These are phyloP conservation scores for Sycophaga agraensis DNA, from an alignment of 1,140 invertebrate species.

Conservation along the genomic window DNA sequence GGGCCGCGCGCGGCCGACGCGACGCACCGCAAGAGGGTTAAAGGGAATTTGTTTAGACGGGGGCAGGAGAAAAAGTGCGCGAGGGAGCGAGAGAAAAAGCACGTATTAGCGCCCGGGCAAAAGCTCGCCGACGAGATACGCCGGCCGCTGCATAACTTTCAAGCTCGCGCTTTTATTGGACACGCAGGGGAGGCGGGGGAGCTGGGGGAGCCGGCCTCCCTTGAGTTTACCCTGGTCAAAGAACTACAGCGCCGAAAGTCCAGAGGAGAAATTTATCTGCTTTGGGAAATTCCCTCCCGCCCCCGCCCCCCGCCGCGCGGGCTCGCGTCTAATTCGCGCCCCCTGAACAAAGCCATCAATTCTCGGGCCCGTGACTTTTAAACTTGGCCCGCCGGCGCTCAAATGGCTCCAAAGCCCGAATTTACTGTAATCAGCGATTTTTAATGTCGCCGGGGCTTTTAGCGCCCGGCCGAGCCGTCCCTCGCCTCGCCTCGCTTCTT, in stretches of 20 bases:
- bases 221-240: conserved; percentile 40
- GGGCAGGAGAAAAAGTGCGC: neutral
- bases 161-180: conserved; percentile 41
- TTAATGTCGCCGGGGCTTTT: conserved; percentile 4
- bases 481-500: too few species aligned
- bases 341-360: conserved; percentile 3
- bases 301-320: neutral
- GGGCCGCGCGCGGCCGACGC: too few species aligned
- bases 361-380: neutral
- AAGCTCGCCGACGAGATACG: neutral
- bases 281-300: conserved; percentile 1
- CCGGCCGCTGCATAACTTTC: conserved; percentile 35
- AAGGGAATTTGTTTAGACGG: conserved; percentile 1
- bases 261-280: conserved; percentile 15
- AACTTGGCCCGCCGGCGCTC: neutral
- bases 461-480: too few species aligned
- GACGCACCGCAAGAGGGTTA: too few species aligned
- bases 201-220: conserved; percentile 33
- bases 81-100: neutral
- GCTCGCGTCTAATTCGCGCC: conserved; percentile 7
- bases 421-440: neutral
- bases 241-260: conserved; percentile 37
- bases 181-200: neutral
- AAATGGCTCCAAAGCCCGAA: neutral
- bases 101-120: conserved; percentile 10